Base-by-base conservation (phyloP, 2,888 invertebrate genomes). In the Cephus pulcher region DNA sequence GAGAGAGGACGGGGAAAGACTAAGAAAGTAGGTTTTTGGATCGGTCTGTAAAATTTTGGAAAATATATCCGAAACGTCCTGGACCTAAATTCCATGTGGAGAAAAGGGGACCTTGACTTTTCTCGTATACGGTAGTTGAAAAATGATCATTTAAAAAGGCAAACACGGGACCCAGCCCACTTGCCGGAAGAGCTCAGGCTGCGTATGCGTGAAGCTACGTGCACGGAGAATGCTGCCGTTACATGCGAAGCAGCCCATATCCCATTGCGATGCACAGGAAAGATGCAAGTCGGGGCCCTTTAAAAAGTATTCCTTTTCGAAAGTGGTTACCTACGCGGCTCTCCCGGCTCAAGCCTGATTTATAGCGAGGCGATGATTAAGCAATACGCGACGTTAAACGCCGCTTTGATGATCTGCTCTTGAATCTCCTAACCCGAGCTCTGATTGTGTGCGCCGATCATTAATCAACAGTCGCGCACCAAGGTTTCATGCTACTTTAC, bases 301-400 rank as follows among this genome's bases (percentile, higher is more conserved):
- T 70, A 70, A 70, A 70, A 70, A 70, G 70, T 70, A 30, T 70
- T 70, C 30, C n/a, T 70, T 70, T 70, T 70, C 69, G 69, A n/a
- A 34, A 40, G 75, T 37, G 12, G 84, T 81, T 40, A 40, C 40
- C 40, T 40, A 40, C 40, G 40, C 15, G 15, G 40, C 40, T 40
- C 15, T 15, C 40, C 40, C 15, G 40, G 85, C 86, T 86, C 85
- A 82, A 40, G 85, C 85, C 86, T 90, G 90, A 91, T 91, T 90
- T 89, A 91, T 90, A 88, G 88, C 85, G 82, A 85, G 85, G 85
- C 87, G 86, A 90, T 91, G 91, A 91, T 91, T 89, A 87, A 88
- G 89, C 91, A 89, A 87, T 88, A 88, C 86, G 85, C 85, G 84
- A 86, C 85, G 88, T 87, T 90, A 90, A 90, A 90, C 88, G 88